phyloP scores from a whole-genome alignment of 2,888 invertebrate species.

The Eudemis profundana region DNA sequence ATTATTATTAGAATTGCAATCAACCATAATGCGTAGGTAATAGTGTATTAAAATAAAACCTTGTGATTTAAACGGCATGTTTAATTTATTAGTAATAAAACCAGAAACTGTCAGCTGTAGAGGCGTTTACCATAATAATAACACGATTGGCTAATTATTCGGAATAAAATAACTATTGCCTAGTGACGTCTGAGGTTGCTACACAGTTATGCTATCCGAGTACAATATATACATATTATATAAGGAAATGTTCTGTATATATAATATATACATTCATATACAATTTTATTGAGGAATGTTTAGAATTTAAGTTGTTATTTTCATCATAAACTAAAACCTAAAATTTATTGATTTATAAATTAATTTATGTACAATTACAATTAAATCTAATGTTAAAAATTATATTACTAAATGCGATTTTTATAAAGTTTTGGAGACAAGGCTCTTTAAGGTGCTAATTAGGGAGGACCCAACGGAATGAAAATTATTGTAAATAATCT shows the following conservation, averaged over 20 bases:
- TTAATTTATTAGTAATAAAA: background rate
- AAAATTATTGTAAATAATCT: no score
- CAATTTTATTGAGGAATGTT: no score
- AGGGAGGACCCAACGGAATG: no score
- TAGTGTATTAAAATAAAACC: background rate
- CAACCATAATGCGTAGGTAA: background rate
- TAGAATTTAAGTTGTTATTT: background rate
- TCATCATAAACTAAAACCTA: no score
- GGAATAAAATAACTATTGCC: background rate
- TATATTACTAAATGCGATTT: no score
- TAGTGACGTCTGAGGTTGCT: background rate
- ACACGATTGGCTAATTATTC: constrained; percentile 13
- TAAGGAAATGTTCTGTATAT: background rate
- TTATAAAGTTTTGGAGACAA: no score
- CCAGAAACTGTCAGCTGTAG: background rate
- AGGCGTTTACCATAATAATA: constrained; percentile 7
- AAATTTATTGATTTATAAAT: no score
- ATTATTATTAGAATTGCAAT: background rate
- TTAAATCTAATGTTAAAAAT: no score
- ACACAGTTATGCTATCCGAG: constrained; percentile 2
- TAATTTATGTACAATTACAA: no score
- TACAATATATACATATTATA: constrained; percentile 18
- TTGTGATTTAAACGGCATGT: background rate
- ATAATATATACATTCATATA: background rate
- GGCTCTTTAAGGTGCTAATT: no score